A percentile compares a stretch with the other conserved stretches of the same genome.
Evolutionary conservation across 2,113 vertebrate species (phyloP).

Genomic region (Chionodraco myersi): DNA sequence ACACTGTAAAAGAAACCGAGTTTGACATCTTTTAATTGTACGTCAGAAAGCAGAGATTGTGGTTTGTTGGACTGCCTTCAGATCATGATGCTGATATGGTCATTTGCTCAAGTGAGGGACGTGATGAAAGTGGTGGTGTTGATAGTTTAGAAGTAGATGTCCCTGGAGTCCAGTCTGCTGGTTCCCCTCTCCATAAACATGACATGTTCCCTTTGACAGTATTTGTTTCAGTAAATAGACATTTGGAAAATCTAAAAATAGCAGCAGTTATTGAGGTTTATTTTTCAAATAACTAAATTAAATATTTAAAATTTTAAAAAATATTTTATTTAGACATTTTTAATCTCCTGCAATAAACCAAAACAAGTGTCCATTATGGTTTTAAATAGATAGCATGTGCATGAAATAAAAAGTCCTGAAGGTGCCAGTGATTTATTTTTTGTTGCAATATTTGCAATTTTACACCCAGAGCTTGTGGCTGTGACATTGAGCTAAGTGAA

Average conservation of each 20-base stretch:
- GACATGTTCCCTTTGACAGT: slow-evolving; percentile 9
- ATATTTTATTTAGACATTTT: slow-evolving; percentile 8
- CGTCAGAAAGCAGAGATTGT: slow-evolving; percentile 78
- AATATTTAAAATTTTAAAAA: too few relatives aligned
- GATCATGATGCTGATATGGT: slow-evolving; percentile 77
- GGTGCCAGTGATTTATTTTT: background rate
- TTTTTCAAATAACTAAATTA: background rate
- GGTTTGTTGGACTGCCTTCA: slow-evolving; percentile 63
- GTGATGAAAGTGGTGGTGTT: slow-evolving; percentile 73
- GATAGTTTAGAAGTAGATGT: slow-evolving; percentile 57
- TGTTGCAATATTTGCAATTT: slow-evolving; percentile 19
- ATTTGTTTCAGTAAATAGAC: slow-evolving; percentile 41
- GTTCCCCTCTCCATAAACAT: slow-evolving; percentile 49
- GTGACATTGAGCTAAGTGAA: slow-evolving; percentile 53
- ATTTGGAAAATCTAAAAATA: slow-evolving; percentile 12
- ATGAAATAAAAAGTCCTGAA: slow-evolving; percentile 20
- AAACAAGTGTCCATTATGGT: slow-evolving; percentile 2
- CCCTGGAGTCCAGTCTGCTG: slow-evolving; percentile 62
- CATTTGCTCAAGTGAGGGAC: slow-evolving; percentile 73
- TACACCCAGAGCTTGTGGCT: slow-evolving; percentile 33
- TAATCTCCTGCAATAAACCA: slow-evolving; percentile 11
- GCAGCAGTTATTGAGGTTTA: background rate
- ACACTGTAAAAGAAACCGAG: slow-evolving; percentile 83
- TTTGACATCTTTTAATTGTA: slow-evolving; percentile 91
- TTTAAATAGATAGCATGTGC: slow-evolving; percentile 34